A percentile compares a stretch with the other conserved stretches of the same genome.
Conservation (phyloP, 2,797 vertebrate species). For the Cichlasoma orientale region DNA sequence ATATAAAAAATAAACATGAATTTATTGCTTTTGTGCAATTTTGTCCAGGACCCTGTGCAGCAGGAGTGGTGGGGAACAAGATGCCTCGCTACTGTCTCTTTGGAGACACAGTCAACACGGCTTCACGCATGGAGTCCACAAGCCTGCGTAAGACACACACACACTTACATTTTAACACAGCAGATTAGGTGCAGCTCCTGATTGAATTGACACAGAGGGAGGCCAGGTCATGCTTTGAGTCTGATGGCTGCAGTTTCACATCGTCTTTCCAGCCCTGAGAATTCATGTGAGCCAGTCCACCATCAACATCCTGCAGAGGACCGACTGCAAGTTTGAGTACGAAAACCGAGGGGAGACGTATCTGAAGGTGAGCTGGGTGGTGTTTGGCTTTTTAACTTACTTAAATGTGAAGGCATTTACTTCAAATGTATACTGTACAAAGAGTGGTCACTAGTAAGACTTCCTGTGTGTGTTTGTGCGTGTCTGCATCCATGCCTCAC, state of each 20-base stretch:
- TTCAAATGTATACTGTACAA: neutral
- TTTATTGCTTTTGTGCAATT: neutral
- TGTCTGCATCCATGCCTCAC: neutral
- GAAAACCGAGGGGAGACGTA: slow-evolving; percentile 92
- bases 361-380: slow-evolving; percentile 85
- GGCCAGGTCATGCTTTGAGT: neutral
- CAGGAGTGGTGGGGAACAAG: slow-evolving; percentile 96
- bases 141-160: slow-evolving; percentile 87
- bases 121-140: slow-evolving; percentile 96
- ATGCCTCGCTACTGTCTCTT: slow-evolving; percentile 98
- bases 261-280: slow-evolving; percentile 84
- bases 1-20: neutral
- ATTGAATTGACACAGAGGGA: neutral
- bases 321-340: slow-evolving; percentile 90
- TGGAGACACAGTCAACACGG: slow-evolving; percentile 94
- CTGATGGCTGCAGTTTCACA: neutral
- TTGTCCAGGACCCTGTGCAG: slow-evolving; percentile 90
- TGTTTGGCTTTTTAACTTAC: neutral
- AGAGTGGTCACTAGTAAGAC: neutral
- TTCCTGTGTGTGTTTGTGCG: neutral
- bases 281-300: slow-evolving; percentile 93
- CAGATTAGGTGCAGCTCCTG: neutral
- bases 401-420: neutral
- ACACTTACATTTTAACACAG: too few relatives aligned
- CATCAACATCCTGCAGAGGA: slow-evolving; percentile 91